These are phyloP conservation scores for Lysandra bellargus DNA, from an alignment of 2,888 invertebrate species.

Conservation along the genomic window DNA sequence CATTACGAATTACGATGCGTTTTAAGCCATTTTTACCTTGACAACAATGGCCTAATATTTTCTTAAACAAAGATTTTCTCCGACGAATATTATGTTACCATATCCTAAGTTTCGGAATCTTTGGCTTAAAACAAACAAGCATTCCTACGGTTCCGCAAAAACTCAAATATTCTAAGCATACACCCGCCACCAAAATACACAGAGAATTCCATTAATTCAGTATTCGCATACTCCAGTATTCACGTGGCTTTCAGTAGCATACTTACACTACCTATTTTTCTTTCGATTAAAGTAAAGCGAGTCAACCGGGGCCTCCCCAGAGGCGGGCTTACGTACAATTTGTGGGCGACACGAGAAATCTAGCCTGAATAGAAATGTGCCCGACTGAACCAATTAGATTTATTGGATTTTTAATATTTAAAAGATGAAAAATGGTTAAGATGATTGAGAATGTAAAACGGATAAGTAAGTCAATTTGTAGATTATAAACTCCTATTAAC, in stretches of 20 bases:
- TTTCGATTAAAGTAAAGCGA: constrained; percentile 38
- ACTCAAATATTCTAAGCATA: constrained; percentile 11
- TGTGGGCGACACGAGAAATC: constrained; percentile 38
- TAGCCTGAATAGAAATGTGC: constrained; percentile 31
- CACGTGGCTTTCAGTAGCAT: constrained; percentile 5
- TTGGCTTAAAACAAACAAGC: not conserved
- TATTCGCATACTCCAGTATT: constrained; percentile 6
- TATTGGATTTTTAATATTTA: constrained; percentile 19
- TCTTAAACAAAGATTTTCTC: not conserved
- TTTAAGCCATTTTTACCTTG: too few species aligned
- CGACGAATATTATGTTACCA: not conserved
- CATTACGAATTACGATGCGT: too few species aligned
- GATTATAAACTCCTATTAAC: too few species aligned
- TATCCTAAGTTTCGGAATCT: not conserved
- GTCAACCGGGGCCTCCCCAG: constrained; percentile 36
- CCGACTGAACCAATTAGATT: constrained; percentile 6
- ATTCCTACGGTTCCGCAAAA: not conserved
- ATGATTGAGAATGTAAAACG: not conserved
- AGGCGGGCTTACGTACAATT: constrained; percentile 41
- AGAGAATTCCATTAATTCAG: constrained; percentile 18
- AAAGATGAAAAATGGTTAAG: not conserved
- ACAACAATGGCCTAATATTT: not conserved
- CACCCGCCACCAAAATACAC: constrained; percentile 2
- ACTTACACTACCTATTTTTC: constrained; percentile 34
- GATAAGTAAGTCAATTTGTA: too few species aligned